These are phyloP conservation scores for Phalloptychus januarius DNA, from an alignment of 2,797 vertebrate genomes.

Conservation along the genomic window DNA sequence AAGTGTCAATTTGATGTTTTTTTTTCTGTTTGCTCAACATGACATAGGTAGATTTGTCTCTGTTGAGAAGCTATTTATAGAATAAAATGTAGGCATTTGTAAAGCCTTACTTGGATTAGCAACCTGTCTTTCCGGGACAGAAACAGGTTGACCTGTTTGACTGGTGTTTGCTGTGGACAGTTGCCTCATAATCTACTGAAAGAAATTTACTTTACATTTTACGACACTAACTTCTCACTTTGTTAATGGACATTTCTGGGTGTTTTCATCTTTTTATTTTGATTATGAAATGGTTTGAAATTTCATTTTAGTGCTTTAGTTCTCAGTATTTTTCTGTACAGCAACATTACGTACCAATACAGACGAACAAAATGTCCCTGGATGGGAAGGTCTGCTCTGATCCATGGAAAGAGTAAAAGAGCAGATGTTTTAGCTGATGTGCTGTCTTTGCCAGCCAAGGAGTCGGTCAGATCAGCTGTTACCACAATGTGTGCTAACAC, in stretches of 20 bases:
- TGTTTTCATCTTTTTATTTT: background rate
- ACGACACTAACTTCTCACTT: background rate
- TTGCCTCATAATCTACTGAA: slow-evolving; percentile 13
- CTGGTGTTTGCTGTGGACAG: slow-evolving; percentile 14
- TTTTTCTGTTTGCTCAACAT: background rate
- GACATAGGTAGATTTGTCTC: background rate
- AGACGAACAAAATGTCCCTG: background rate
- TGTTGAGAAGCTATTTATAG: slow-evolving; percentile 14
- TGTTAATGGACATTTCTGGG: no score
- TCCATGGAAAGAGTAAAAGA: background rate
- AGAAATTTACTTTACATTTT: background rate
- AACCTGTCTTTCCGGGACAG: slow-evolving; percentile 9
- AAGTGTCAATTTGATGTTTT: background rate
- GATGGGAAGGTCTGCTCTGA: background rate
- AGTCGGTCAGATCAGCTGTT: background rate
- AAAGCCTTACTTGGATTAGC: slow-evolving; percentile 31
- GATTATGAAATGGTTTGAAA: background rate
- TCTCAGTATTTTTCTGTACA: background rate
- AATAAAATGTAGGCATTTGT: slow-evolving; percentile 7
- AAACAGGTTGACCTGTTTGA: slow-evolving; percentile 25
- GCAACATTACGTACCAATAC: background rate
- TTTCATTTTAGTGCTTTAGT: background rate
- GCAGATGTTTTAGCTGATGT: background rate
- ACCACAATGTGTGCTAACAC: background rate
- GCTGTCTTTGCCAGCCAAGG: background rate